A percentile compares a stretch with the other conserved stretches of the same genome.
phyloP scores from a whole-genome alignment of 2,888 invertebrate species.

The Thereva nobilitata region DNA sequence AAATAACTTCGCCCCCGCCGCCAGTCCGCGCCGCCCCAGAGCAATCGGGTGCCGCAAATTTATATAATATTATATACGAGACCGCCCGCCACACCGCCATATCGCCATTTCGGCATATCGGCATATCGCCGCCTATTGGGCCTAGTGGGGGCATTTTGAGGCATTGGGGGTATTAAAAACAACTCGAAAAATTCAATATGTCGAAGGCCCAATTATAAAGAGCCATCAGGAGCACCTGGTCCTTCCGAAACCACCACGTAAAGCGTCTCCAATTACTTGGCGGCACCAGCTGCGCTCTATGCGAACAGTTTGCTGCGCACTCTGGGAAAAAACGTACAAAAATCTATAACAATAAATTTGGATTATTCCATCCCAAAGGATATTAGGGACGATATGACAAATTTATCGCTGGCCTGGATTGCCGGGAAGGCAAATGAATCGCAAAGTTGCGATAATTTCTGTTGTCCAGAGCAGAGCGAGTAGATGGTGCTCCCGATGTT shows the following conservation, averaged over 20 bases:
- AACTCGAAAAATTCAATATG: slow-evolving; percentile 43
- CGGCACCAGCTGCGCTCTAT: slow-evolving; percentile 39
- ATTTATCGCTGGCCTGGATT: slow-evolving; percentile 47
- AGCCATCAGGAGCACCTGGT: slow-evolving; percentile 43
- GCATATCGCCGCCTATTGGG: no score
- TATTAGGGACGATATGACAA: slow-evolving; percentile 52
- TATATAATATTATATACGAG: slow-evolving; percentile 11
- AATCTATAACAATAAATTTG: slow-evolving; percentile 50
- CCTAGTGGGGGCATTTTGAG: no score
- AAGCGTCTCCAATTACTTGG: slow-evolving; percentile 40
- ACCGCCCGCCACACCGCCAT: slow-evolving; percentile 14
- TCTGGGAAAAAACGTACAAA: slow-evolving; percentile 40
- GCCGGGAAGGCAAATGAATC: slow-evolving; percentile 40
- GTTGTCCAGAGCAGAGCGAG: slow-evolving; percentile 18
- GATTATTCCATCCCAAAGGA: slow-evolving; percentile 49
- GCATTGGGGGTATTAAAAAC: slow-evolving; percentile 40
- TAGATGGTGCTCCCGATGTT: not conserved
- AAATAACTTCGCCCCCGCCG: not conserved
- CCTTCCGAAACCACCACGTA: slow-evolving; percentile 39
- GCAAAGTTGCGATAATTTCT: slow-evolving; percentile 40
- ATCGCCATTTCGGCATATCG: no score
- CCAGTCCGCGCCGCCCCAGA: no score
- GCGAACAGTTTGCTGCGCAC: slow-evolving; percentile 35
- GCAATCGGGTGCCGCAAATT: slow-evolving; percentile 18
- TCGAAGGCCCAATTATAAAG: slow-evolving; percentile 43